Percentiles rank a stretch among this genome's conserved stretches.
Conservation (phyloP, 2,888 invertebrate species). For the Vanessa cardui region DNA sequence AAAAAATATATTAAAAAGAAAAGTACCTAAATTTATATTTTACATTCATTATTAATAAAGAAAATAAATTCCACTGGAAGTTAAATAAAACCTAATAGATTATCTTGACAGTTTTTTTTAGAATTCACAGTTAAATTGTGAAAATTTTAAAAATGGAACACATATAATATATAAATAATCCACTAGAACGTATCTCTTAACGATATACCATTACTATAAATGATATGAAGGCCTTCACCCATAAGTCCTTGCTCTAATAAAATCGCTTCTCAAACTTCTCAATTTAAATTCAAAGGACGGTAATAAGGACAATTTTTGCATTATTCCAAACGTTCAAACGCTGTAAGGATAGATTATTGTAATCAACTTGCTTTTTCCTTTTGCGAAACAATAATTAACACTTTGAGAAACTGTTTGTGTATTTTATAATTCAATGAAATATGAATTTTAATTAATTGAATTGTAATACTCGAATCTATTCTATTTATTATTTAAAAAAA, state of each 20-base stretch:
- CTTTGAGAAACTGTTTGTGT: neutral
- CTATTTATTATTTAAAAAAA: too few relatives aligned
- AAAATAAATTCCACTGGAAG: too few relatives aligned
- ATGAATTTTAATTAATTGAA: constrained; percentile 10
- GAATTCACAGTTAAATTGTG: too few relatives aligned
- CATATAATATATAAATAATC: too few relatives aligned
- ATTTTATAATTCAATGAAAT: neutral
- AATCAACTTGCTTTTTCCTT: constrained; percentile 24
- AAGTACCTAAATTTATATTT: too few relatives aligned
- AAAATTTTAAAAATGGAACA: too few relatives aligned
- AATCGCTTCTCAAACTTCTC: constrained; percentile 19
- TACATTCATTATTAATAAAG: too few relatives aligned
- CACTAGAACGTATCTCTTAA: too few relatives aligned
- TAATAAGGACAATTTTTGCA: constrained; percentile 40
- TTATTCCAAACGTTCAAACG: constrained; percentile 27
- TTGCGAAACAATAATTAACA: constrained; percentile 10
- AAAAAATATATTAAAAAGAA: too few relatives aligned
- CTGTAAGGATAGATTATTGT: constrained; percentile 18
- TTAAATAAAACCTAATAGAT: too few relatives aligned
- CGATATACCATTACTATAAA: neutral
- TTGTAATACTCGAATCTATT: neutral
- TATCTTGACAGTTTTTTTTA: too few relatives aligned
- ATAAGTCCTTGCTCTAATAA: constrained; percentile 28
- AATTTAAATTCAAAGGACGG: constrained; percentile 31
- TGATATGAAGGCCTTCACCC: constrained; percentile 8